A percentile compares a stretch with the other conserved stretches of the same genome.
These are phyloP conservation scores for Prunella himalayana DNA, from an alignment of 2,113 vertebrate species.

Conservation along the genomic window DNA sequence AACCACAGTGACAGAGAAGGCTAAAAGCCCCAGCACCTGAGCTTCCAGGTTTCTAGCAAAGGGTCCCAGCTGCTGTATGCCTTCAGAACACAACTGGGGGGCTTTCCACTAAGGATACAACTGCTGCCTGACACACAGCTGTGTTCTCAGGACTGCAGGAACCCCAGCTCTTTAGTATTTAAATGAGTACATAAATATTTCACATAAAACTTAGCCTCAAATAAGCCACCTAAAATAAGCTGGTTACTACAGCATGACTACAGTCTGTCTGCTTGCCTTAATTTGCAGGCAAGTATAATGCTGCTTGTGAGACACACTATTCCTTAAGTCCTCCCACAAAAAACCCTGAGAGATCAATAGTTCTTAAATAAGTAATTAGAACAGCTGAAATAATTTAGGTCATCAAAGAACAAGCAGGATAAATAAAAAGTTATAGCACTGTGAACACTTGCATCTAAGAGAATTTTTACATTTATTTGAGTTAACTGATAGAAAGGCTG, in stretches of 20 bases:
- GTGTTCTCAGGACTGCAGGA: background rate
- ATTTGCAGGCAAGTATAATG: background rate
- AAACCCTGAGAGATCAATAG: slow-evolving; percentile 63
- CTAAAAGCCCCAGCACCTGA: background rate
- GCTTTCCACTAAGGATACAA: background rate
- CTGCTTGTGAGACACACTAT: slow-evolving; percentile 44
- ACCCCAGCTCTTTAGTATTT: slow-evolving; percentile 44
- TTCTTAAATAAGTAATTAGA: slow-evolving; percentile 76
- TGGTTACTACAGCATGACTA: slow-evolving; percentile 51
- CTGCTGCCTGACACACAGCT: background rate
- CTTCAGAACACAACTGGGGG: background rate
- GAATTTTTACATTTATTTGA: background rate
- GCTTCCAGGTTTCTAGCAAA: background rate
- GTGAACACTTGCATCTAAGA: background rate
- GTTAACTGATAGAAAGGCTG: background rate
- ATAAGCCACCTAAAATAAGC: slow-evolving; percentile 43
- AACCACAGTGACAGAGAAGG: background rate
- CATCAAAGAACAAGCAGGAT: slow-evolving; percentile 38
- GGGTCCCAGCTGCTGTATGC: background rate
- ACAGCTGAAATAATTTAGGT: slow-evolving; percentile 43
- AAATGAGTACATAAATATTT: slow-evolving; percentile 71
- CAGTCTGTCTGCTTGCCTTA: slow-evolving; percentile 28
- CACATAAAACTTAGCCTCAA: slow-evolving; percentile 44
- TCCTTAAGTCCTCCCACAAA: slow-evolving; percentile 49
- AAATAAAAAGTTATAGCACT: slow-evolving; percentile 15